These are phyloP conservation scores for Tachysurus vachellii DNA, from an alignment of 2,113 vertebrate species.

Conservation along the genomic window DNA sequence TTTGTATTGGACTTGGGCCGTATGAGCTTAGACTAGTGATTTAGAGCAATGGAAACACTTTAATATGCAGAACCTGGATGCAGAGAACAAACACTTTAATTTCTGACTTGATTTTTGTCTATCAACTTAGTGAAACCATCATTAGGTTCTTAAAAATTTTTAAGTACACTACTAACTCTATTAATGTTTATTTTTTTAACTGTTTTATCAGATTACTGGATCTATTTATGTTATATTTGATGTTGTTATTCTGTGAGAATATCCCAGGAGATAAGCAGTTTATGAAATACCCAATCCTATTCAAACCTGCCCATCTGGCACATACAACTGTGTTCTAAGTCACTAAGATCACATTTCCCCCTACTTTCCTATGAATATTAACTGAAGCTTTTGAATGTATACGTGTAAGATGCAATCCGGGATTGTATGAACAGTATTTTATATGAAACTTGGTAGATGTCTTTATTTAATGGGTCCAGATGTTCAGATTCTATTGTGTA, in stretches of 20 bases:
- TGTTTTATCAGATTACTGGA: neutral
- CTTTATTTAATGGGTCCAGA: neutral
- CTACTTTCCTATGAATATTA: neutral
- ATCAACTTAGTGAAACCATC: neutral
- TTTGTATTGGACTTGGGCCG: neutral
- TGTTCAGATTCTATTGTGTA: neutral
- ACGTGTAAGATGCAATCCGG: neutral
- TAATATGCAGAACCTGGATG: neutral
- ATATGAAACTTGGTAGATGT: neutral
- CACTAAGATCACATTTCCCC: neutral
- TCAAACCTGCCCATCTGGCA: neutral
- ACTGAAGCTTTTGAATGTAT: neutral
- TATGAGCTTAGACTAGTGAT: neutral
- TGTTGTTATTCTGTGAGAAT: neutral
- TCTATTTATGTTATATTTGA: neutral
- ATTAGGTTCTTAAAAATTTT: neutral
- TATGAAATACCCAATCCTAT: neutral
- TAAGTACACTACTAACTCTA: neutral
- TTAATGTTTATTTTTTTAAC: neutral
- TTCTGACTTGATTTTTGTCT: neutral
- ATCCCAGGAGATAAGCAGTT: neutral
- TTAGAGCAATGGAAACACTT: neutral
- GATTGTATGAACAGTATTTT: neutral
- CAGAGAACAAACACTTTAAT: neutral
- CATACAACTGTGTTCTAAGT: neutral